Evolutionary conservation across 2,888 invertebrate species (phyloP).

Genomic region (Tuberolachnus salignus): DNA sequence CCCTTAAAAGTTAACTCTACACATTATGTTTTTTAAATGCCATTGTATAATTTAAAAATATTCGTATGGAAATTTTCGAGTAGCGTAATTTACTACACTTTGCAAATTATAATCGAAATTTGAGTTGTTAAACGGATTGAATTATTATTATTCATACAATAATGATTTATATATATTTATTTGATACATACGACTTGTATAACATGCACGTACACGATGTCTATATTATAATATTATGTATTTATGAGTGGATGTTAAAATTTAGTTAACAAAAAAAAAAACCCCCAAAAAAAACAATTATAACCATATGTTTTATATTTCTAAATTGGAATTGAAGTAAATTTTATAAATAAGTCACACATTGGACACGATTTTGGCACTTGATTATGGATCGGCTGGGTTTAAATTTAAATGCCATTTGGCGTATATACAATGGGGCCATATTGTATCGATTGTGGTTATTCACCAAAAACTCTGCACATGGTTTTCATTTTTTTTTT

Average conservation of each 20-base stretch:
- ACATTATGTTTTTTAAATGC: conserved; percentile 13
- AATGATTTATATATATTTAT: background rate
- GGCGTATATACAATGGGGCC: conserved; percentile 35
- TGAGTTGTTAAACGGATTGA: background rate
- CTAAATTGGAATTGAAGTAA: conserved; percentile 38
- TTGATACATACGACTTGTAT: background rate
- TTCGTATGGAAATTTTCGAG: background rate
- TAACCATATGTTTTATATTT: conserved; percentile 13
- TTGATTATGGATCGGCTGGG: conserved; percentile 30
- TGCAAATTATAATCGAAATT: background rate
- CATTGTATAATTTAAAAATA: background rate
- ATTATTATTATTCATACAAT: conserved; percentile 1
- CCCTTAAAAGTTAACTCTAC: conserved; percentile 29
- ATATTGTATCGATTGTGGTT: conserved; percentile 42
- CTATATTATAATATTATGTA: background rate
- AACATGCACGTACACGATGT: background rate
- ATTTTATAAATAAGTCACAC: conserved; percentile 51
- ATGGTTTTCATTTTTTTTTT: no score
- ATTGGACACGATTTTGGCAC: conserved; percentile 54
- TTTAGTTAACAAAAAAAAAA: conserved; percentile 3
- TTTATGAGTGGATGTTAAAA: background rate
- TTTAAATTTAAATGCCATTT: conserved; percentile 53
- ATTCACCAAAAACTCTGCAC: conserved; percentile 12
- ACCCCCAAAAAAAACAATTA: no score
- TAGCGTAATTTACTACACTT: background rate